A percentile compares a stretch with the other conserved stretches of the same genome.
phyloP scores from a whole-genome alignment of 2,113 vertebrate species.

The Oreochromis spilurus region DNA sequence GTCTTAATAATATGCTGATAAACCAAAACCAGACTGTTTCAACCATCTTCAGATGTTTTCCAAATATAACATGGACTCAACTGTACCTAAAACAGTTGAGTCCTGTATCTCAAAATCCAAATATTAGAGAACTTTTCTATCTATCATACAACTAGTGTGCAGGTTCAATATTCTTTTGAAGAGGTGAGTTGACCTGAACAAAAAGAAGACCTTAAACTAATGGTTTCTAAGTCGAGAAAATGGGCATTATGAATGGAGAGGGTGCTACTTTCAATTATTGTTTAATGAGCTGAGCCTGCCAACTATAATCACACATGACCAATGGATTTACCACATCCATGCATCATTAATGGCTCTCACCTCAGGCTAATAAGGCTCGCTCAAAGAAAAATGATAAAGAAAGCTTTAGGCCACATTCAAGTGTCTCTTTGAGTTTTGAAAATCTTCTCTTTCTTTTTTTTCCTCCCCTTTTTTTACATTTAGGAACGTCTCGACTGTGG shows the following conservation, averaged over 20 bases:
- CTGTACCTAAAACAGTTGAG: not conserved
- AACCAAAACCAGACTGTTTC: not conserved
- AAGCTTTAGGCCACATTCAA: conserved; percentile 14
- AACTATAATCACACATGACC: conserved; percentile 23
- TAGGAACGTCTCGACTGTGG: not conserved
- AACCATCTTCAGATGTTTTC: not conserved
- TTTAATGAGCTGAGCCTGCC: conserved; percentile 34
- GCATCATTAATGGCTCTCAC: conserved; percentile 46
- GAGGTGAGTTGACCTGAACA: not conserved
- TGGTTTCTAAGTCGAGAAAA: not conserved
- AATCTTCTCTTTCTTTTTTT: not conserved
- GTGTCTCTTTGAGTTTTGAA: not conserved
- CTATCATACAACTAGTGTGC: not conserved
- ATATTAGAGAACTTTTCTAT: not conserved
- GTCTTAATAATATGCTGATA: not conserved
- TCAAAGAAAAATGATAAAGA: conserved; percentile 24
- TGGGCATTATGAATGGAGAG: not conserved
- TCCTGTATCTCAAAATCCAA: not conserved
- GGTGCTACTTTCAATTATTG: conserved; percentile 15
- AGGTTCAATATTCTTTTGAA: not conserved
- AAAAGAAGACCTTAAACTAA: not conserved
- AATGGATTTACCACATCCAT: conserved; percentile 40
- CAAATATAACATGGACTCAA: not conserved
- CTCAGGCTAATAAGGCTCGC: conserved; percentile 31
- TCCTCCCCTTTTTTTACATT: not conserved